Percentiles rank a stretch among this genome's conserved stretches.
Evolutionary conservation across 1,140 invertebrate species (phyloP).

Genomic region (Ladona fulva): DNA sequence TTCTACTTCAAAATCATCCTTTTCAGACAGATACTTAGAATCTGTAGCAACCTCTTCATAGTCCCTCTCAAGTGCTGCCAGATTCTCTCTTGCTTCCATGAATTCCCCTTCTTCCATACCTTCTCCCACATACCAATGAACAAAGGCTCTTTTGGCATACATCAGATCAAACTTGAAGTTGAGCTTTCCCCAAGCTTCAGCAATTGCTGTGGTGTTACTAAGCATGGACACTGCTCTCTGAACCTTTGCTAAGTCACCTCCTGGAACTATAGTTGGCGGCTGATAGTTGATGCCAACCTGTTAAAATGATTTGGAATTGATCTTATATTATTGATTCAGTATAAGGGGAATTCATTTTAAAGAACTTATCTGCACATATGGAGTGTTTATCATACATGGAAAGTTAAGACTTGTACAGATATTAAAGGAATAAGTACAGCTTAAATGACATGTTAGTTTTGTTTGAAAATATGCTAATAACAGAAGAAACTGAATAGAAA

Average conservation of each 20-base stretch:
- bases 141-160: constrained; percentile 49
- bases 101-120: constrained; percentile 52
- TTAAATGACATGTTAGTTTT: not conserved
- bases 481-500: no score
- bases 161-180: constrained; percentile 51
- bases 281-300: constrained; percentile 42
- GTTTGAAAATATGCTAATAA: no score
- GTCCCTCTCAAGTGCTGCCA: constrained; percentile 47
- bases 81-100: constrained; percentile 48
- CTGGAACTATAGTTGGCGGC: constrained; percentile 42
- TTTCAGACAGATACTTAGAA: constrained; percentile 19
- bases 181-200: constrained; percentile 45
- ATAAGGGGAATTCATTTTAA: not conserved
- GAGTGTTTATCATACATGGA: not conserved
- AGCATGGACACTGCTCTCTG: constrained; percentile 32
- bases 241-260: constrained; percentile 47
- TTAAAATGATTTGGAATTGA: not conserved
- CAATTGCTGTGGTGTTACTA: constrained; percentile 35
- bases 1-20: not conserved
- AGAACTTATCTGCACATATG: not conserved
- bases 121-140: constrained; percentile 49
- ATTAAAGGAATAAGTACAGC: not conserved
- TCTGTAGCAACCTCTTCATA: constrained; percentile 44
- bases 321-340: not conserved
- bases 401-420: no score